Conservation (phyloP, 2,113 vertebrate genomes). For the Heliornis fulica region DNA sequence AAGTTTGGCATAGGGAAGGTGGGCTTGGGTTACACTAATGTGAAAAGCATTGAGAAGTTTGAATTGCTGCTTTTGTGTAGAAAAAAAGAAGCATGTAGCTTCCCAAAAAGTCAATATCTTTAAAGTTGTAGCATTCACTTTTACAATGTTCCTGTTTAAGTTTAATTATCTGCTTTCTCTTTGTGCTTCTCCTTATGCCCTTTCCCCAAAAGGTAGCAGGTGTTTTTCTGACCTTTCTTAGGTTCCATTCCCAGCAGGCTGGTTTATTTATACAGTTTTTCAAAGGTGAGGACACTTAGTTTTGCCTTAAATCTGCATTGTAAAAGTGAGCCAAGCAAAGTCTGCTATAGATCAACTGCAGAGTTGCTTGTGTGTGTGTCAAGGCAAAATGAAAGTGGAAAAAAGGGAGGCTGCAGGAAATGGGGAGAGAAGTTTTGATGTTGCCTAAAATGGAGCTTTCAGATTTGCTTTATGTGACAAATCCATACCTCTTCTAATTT, state of each 20-base stretch:
- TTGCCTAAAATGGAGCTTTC: not conserved
- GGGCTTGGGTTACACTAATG: not conserved
- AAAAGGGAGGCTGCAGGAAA: not conserved
- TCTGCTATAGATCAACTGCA: not conserved
- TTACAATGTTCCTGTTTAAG: not conserved
- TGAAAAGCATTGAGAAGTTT: not conserved
- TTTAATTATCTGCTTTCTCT: not conserved
- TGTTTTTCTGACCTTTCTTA: not conserved
- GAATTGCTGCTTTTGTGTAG: not conserved
- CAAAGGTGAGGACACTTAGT: not conserved
- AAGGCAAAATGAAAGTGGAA: not conserved
- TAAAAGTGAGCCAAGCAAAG: not conserved
- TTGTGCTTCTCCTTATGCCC: not conserved
- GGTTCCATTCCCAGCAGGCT: not conserved
- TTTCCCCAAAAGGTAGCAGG: not conserved
- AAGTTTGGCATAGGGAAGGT: not conserved
- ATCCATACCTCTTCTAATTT: not conserved
- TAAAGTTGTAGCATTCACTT: not conserved
- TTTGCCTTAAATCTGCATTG: constrained; percentile 5
- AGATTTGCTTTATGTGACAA: not conserved
- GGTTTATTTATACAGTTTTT: not conserved
- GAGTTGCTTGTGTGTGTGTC: not conserved
- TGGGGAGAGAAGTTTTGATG: not conserved
- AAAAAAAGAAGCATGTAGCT: not conserved
- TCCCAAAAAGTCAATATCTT: not conserved